A percentile compares a stretch with the other conserved stretches of the same genome.
phyloP scores from a whole-genome alignment of 92 coral and sea anemone species.

The Actinostola sp. region DNA sequence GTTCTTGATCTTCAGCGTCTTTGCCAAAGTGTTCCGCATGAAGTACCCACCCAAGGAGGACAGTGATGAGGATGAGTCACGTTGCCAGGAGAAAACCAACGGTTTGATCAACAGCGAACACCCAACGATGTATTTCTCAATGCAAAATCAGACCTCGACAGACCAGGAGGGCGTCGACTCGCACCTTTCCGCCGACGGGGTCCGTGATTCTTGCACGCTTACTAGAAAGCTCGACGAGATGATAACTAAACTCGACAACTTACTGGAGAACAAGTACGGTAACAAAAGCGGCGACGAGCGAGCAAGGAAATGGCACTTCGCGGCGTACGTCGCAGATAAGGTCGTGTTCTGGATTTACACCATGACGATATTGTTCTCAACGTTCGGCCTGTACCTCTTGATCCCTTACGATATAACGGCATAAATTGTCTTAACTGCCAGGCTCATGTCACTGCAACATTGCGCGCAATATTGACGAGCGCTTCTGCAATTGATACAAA shows the following conservation, averaged over 20 bases:
- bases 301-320: constrained; percentile 81
- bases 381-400: constrained; percentile 64
- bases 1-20: constrained; percentile 66
- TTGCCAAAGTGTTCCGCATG: constrained; percentile 68
- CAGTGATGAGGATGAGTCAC: not conserved
- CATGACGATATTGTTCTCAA: constrained; percentile 60
- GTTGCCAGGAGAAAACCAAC: constrained; percentile 19
- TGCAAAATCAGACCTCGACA: constrained; percentile 45
- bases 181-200: constrained; percentile 34
- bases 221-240: constrained; percentile 68
- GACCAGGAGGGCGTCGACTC: constrained; percentile 37
- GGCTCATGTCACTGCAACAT: not conserved
- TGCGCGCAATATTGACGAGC: no score
- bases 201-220: constrained; percentile 33
- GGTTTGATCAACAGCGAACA: constrained; percentile 34
- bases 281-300: constrained; percentile 59
- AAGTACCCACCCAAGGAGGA: constrained; percentile 22
- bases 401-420: constrained; percentile 57
- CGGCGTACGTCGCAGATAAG: constrained; percentile 79
- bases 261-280: constrained; percentile 50
- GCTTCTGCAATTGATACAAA: no score
- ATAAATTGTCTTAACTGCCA: not conserved
- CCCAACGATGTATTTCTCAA: constrained; percentile 51
- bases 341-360: constrained; percentile 84
- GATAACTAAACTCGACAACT: constrained; percentile 54